A percentile compares a stretch with the other conserved stretches of the same genome.
Evolutionary conservation across 2,797 vertebrate genomes (phyloP).

Genomic region (Amphiprion clarkii): DNA sequence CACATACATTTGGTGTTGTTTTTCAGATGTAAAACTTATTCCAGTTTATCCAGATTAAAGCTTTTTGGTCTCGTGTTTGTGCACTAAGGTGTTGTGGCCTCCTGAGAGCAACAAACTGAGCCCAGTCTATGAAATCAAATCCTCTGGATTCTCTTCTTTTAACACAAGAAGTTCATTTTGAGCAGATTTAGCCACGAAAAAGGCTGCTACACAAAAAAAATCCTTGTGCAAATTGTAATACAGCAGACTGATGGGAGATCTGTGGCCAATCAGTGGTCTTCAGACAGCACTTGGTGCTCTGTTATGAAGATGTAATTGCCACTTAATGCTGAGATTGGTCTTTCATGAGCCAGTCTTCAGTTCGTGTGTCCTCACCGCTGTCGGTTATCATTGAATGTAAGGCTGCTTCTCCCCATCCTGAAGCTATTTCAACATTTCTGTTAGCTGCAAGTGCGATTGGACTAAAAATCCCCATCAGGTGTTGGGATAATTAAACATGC

Average conservation of each 20-base stretch:
- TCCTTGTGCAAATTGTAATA: slow-evolving; percentile 32
- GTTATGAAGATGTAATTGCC: slow-evolving; percentile 50
- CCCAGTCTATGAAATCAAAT: too few relatives aligned
- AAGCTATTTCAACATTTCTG: slow-evolving; percentile 22
- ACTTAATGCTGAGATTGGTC: slow-evolving; percentile 41
- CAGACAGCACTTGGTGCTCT: slow-evolving; percentile 31
- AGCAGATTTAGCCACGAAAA: slow-evolving; percentile 15
- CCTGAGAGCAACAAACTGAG: too few relatives aligned
- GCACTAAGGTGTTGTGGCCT: too few relatives aligned
- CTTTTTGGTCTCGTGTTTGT: neutral
- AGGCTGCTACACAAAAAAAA: neutral
- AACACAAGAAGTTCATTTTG: neutral
- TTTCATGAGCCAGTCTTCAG: slow-evolving; percentile 26
- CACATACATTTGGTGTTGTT: too few relatives aligned
- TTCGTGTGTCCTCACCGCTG: slow-evolving; percentile 4
- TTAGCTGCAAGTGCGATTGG: slow-evolving; percentile 10
- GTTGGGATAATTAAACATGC: slow-evolving; percentile 35
- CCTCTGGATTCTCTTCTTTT: neutral
- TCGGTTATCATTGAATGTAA: slow-evolving; percentile 2
- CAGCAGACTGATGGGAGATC: slow-evolving; percentile 52
- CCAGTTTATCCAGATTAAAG: neutral
- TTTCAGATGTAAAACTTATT: neutral
- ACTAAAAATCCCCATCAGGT: slow-evolving; percentile 25
- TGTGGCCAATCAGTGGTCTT: slow-evolving; percentile 36
- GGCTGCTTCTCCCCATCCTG: neutral